phyloP scores from a whole-genome alignment of 2,888 invertebrate species.

The Pogonocherus hispidulus region DNA sequence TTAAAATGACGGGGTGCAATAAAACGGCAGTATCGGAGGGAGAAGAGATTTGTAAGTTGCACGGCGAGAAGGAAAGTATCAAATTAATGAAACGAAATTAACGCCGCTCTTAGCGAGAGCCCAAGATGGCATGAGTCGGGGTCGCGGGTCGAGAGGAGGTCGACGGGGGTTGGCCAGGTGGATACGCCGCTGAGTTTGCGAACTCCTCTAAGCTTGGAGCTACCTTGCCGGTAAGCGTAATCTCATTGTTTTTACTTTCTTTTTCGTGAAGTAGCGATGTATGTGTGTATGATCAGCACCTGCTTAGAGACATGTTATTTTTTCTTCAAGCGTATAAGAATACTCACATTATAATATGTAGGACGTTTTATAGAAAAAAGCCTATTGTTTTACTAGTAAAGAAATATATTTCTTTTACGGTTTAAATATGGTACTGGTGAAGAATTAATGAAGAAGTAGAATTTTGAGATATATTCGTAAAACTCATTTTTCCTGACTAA shows the following conservation, averaged over 20 bases:
- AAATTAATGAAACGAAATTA: slow-evolving; percentile 48
- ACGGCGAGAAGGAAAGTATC: slow-evolving; percentile 42
- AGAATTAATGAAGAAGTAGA: too few species aligned
- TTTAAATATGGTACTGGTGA: too few species aligned
- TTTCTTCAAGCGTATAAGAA: too few species aligned
- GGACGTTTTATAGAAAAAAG: too few species aligned
- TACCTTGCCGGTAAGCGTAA: not conserved
- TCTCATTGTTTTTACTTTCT: not conserved
- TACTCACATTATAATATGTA: too few species aligned
- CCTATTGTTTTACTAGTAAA: too few species aligned
- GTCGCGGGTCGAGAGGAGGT: slow-evolving; percentile 23
- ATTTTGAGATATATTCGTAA: too few species aligned
- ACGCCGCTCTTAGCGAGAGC: slow-evolving; percentile 34
- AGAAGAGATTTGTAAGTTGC: slow-evolving; percentile 42
- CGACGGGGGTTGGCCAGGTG: slow-evolving; percentile 31
- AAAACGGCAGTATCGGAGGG: slow-evolving; percentile 39
- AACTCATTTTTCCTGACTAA: too few species aligned
- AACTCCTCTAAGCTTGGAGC: not conserved
- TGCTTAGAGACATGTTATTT: too few species aligned
- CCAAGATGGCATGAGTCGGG: slow-evolving; percentile 23
- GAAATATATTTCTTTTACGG: too few species aligned
- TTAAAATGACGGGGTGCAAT: slow-evolving; percentile 48
- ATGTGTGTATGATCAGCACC: too few species aligned
- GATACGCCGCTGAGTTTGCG: slow-evolving; percentile 14
- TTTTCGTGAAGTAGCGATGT: too few species aligned